phyloP scores from a whole-genome alignment of 1,140 invertebrate genomes.

The Anastatus disparis region DNA sequence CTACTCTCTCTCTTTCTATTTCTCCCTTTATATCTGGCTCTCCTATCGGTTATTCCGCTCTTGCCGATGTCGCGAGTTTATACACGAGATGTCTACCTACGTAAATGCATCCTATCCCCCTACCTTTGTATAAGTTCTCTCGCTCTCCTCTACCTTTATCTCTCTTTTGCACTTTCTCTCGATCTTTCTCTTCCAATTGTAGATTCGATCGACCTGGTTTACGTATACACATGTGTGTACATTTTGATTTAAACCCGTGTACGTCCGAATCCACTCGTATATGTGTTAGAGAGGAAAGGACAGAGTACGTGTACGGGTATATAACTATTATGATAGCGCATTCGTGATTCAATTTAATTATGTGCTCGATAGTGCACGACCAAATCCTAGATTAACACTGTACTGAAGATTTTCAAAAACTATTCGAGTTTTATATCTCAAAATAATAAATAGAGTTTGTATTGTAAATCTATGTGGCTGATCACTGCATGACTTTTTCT shows the following conservation, averaged over 20 bases:
- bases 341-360: conserved; percentile 34
- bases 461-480: too few species aligned
- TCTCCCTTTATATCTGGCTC: not conserved
- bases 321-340: conserved; percentile 9
- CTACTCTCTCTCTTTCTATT: not conserved
- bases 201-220: conserved; percentile 35
- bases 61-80: not conserved
- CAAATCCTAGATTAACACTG: too few species aligned
- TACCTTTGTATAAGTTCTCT: not conserved
- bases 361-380: conserved; percentile 13
- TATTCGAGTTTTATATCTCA: too few species aligned
- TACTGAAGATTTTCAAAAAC: too few species aligned
- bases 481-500: too few species aligned
- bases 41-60: not conserved
- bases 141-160: too few species aligned
- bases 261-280: not conserved
- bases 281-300: too few species aligned
- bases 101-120: conserved; percentile 14
- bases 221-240: not conserved
- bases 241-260: conserved; percentile 1
- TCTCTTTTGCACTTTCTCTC: too few species aligned
- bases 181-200: too few species aligned
- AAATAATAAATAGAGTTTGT: too few species aligned
- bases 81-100: not conserved
- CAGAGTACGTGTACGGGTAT: too few species aligned